Conservation (phyloP, 2,888 invertebrate genomes). For the Napeogenes sylphis region DNA sequence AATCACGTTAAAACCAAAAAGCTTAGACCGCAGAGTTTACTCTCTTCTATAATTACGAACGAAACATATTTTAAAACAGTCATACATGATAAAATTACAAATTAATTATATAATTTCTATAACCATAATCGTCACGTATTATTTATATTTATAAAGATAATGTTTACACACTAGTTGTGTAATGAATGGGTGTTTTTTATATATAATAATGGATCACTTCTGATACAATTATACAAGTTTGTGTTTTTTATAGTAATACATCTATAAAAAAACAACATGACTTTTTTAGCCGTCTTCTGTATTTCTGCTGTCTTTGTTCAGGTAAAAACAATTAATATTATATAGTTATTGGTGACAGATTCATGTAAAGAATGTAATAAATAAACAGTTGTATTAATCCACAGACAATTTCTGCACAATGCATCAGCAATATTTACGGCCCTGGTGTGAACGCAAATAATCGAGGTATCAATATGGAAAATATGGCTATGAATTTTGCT, state of each 20-base stretch:
- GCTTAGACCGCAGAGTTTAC: no score
- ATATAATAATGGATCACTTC: slow-evolving; percentile 8
- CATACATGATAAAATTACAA: no score
- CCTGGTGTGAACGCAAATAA: slow-evolving; percentile 9
- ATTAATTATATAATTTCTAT: no score
- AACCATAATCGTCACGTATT: no score
- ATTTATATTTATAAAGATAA: no score
- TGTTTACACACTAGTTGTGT: slow-evolving; percentile 8
- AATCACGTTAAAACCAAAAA: no score
- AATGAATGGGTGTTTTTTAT: slow-evolving; percentile 9
- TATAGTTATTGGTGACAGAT: not conserved
- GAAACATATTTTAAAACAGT: no score
- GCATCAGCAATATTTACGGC: slow-evolving; percentile 9
- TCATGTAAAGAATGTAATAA: not conserved
- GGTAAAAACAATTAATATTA: slow-evolving; percentile 6
- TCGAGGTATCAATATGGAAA: slow-evolving; percentile 4
- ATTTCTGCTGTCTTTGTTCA: slow-evolving; percentile 10
- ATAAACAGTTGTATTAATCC: not conserved
- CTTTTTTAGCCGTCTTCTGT: not conserved
- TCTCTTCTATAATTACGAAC: no score
- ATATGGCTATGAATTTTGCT: slow-evolving; percentile 4
- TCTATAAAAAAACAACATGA: slow-evolving; percentile 17
- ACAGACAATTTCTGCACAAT: slow-evolving; percentile 15
- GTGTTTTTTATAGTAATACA: slow-evolving; percentile 12
- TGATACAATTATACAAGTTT: slow-evolving; percentile 14